Percentiles rank a stretch among this genome's conserved stretches.
Conservation (phyloP, 2,113 vertebrate species). For the Oriolus oriolus region DNA sequence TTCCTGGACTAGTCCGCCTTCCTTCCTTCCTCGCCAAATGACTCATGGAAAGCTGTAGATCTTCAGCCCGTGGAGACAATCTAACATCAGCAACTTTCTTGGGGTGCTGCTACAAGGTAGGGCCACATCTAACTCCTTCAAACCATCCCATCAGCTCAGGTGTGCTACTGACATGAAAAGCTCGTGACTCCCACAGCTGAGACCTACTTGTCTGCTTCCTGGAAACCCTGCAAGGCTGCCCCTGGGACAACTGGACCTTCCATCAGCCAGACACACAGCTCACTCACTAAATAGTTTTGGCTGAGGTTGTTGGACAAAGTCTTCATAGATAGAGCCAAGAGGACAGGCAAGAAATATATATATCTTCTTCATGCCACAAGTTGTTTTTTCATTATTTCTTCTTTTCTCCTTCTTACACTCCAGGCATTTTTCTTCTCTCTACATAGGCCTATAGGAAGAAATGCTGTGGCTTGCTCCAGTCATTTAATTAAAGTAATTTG, state of each 20-base stretch:
- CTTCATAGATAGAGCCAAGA: not conserved
- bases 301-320: not conserved
- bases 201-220: not conserved
- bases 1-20: not conserved
- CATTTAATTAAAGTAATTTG: not conserved
- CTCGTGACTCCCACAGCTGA: not conserved
- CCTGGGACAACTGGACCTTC: not conserved
- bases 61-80: not conserved
- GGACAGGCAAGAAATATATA: not conserved
- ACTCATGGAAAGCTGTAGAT: not conserved
- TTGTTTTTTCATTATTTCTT: not conserved
- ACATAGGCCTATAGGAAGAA: not conserved
- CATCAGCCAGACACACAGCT: not conserved
- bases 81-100: not conserved
- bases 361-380: not conserved
- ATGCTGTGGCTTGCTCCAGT: not conserved
- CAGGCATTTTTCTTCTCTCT: not conserved
- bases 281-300: not conserved
- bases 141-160: not conserved
- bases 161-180: not conserved
- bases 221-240: not conserved
- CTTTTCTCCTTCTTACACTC: not conserved
- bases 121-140: not conserved
- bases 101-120: not conserved
- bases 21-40: not conserved